A percentile compares a stretch with the other conserved stretches of the same genome.
Conservation (phyloP, 2,113 vertebrate species). For the Camarhynchus parvulus region DNA sequence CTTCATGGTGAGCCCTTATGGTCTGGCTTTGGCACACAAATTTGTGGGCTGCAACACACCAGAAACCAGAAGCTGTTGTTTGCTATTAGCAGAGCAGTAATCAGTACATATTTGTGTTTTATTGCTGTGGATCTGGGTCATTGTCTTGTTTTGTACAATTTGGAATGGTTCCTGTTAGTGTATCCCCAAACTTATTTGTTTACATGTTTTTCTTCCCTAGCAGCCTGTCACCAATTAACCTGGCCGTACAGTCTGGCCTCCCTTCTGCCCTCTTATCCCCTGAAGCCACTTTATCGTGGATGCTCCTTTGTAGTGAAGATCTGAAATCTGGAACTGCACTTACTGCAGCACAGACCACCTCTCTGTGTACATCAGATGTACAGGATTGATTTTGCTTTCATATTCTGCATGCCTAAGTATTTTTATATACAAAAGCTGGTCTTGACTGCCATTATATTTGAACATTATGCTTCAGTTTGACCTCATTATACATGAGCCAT, state of each 20-base stretch:
- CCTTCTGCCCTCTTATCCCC: constrained; percentile 65
- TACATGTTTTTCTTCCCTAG: constrained; percentile 68
- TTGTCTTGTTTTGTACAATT: constrained; percentile 56
- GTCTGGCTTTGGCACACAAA: not conserved
- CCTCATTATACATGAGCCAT: constrained; percentile 58
- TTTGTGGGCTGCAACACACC: not conserved
- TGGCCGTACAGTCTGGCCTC: constrained; percentile 60
- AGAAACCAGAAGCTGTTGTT: not conserved
- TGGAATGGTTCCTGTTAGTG: constrained; percentile 38
- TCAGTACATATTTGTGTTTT: not conserved
- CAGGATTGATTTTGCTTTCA: constrained; percentile 60
- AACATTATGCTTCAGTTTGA: constrained; percentile 59
- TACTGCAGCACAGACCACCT: constrained; percentile 67
- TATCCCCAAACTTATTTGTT: constrained; percentile 57
- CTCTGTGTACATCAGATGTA: constrained; percentile 47
- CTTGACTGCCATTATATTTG: constrained; percentile 51
- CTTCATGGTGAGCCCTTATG: not conserved
- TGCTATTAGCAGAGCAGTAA: not conserved
- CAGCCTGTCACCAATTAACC: constrained; percentile 69
- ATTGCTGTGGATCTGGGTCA: constrained; percentile 7
- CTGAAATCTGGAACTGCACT: constrained; percentile 69
- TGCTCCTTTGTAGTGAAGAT: constrained; percentile 70
- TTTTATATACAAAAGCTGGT: constrained; percentile 47
- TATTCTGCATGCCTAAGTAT: constrained; percentile 50
- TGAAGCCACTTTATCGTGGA: constrained; percentile 65